phyloP scores from a whole-genome alignment of 2,888 invertebrate genomes.

The Dicycla oo region DNA sequence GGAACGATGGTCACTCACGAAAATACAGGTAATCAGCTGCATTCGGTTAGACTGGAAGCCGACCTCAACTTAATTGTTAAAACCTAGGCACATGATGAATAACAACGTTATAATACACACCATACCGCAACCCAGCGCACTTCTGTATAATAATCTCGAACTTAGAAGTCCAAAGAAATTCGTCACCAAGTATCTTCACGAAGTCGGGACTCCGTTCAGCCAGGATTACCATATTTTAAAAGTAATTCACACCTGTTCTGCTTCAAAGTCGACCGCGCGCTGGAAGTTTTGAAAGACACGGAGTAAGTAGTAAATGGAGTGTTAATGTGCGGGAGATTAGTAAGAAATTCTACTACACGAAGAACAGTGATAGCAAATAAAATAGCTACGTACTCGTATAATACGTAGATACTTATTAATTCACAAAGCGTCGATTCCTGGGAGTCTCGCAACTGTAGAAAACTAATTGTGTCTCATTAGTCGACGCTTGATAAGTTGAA shows the following conservation, averaged over 20 bases:
- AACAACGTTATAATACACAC: conserved; percentile 10
- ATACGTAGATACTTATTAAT: too few species aligned
- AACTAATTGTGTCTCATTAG: not conserved
- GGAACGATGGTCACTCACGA: too few species aligned
- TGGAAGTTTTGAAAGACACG: conserved; percentile 51
- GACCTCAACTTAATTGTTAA: not conserved
- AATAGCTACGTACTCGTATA: too few species aligned
- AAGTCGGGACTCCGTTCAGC: conserved; percentile 58
- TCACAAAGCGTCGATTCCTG: not conserved
- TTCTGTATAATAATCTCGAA: conserved; percentile 36
- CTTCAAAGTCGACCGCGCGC: conserved; percentile 64
- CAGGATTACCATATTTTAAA: conserved; percentile 81
- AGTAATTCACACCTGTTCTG: conserved; percentile 78
- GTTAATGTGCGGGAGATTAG: not conserved
- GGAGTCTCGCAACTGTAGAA: too few species aligned
- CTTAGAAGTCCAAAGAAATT: conserved; percentile 56
- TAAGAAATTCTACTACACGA: too few species aligned
- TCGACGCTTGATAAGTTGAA: not conserved
- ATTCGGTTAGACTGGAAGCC: not conserved
- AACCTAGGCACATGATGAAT: not conserved
- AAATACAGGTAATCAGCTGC: not conserved
- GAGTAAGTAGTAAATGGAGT: conserved; percentile 30
- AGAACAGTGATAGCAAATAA: not conserved
- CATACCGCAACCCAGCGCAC: conserved; percentile 15
- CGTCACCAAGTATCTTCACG: conserved; percentile 55